phyloP scores from a whole-genome alignment of 2,797 vertebrate genomes.

The Melanotaenia pygmaea region DNA sequence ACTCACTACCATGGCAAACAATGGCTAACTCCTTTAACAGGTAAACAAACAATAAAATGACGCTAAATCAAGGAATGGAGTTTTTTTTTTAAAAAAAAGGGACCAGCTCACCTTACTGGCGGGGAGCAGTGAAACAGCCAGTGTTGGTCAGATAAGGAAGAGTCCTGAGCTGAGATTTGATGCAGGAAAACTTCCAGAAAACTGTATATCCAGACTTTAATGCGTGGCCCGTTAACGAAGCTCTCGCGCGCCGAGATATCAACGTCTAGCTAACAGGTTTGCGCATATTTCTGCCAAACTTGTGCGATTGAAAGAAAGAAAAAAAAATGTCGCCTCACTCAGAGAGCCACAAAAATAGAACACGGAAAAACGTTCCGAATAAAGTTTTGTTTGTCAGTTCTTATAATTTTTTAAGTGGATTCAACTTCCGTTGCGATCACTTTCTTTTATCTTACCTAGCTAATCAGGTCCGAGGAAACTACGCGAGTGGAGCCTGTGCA shows the following conservation, averaged over 20 bases:
- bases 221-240: conserved; percentile 1
- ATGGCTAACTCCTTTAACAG: not conserved
- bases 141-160: conserved; percentile 31
- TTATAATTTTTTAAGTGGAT: not conserved
- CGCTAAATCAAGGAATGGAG: conserved; percentile 15
- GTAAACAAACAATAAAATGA: conserved; percentile 28
- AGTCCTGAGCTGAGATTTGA: conserved; percentile 44
- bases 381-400: not conserved
- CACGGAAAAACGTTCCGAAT: conserved; percentile 23
- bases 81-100: not conserved
- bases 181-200: conserved; percentile 33
- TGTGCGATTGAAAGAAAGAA: conserved; percentile 16
- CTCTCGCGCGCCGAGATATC: conserved; percentile 22
- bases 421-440: not conserved
- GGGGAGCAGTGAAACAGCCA: conserved; percentile 57
- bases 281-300: conserved; percentile 59
- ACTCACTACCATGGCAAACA: not conserved
- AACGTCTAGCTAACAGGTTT: conserved; percentile 36
- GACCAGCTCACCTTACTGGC: conserved; percentile 65
- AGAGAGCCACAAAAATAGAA: not conserved
- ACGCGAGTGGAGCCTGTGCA: conserved; percentile 23
- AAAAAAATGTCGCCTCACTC: conserved; percentile 4
- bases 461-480: conserved; percentile 11
- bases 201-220: conserved; percentile 42
- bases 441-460: conserved; percentile 10